Evolutionary conservation across 2,888 invertebrate species (phyloP).

Genomic region (Allygus modestus): DNA sequence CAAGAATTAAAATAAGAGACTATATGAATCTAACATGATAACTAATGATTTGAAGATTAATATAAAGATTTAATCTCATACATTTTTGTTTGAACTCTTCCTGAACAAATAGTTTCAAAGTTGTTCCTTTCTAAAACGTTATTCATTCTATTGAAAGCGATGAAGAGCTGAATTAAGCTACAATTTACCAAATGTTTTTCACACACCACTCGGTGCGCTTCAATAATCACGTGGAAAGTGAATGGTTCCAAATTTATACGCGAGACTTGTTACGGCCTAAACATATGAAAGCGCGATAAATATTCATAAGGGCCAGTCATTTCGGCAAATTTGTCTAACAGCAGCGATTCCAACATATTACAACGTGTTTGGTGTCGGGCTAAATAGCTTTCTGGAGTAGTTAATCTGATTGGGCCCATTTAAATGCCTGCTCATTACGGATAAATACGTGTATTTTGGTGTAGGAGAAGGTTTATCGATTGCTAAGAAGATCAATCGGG

Average conservation of each 20-base stretch:
- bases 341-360: slow-evolving; percentile 7
- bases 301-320: slow-evolving; percentile 36
- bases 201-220: neutral
- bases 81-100: too few relatives aligned
- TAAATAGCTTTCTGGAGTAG: neutral
- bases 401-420: neutral
- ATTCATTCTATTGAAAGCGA: too few relatives aligned
- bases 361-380: slow-evolving; percentile 6
- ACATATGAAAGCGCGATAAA: slow-evolving; percentile 23
- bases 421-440: neutral
- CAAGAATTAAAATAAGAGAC: too few relatives aligned
- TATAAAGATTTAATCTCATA: too few relatives aligned
- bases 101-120: too few relatives aligned
- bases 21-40: too few relatives aligned
- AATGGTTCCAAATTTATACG: slow-evolving; percentile 10
- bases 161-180: too few relatives aligned
- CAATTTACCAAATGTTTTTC: too few relatives aligned
- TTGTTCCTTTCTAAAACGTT: too few relatives aligned
- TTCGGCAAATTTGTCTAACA: slow-evolving; percentile 28
- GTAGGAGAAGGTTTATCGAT: neutral
- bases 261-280: neutral
- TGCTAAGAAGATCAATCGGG: neutral
- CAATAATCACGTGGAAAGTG: slow-evolving; percentile 13
- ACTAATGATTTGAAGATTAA: too few relatives aligned
- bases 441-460: slow-evolving; percentile 8